A percentile compares a stretch with the other conserved stretches of the same genome.
Evolutionary conservation across 2,113 vertebrate genomes (phyloP).

Genomic region (Ia io): DNA sequence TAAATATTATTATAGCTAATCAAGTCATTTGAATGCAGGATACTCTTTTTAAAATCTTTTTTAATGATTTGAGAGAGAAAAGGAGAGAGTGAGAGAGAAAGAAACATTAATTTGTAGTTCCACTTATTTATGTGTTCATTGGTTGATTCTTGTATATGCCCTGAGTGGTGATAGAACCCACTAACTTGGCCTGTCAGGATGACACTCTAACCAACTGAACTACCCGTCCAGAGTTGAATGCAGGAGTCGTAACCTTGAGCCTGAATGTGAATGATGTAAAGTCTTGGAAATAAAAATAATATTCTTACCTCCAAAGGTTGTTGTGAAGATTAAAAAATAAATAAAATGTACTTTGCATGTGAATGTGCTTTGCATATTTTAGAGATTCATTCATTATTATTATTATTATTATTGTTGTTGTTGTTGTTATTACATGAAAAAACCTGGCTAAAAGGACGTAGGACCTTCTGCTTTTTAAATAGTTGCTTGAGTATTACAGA

Average conservation of each 20-base stretch:
- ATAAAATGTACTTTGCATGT: background rate
- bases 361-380: background rate
- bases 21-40: background rate
- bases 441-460: background rate
- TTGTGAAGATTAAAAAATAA: background rate
- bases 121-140: background rate
- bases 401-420: background rate
- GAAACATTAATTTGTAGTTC: background rate
- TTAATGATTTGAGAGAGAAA: background rate
- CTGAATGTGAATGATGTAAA: background rate
- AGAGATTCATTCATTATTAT: background rate
- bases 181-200: background rate
- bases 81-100: background rate
- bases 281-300: background rate
- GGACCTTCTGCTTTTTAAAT: background rate
- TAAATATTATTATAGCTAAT: background rate
- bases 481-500: background rate
- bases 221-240: background rate
- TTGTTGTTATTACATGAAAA: background rate
- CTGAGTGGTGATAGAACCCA: background rate
- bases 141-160: background rate
- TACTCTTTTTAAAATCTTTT: background rate
- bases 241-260: background rate
- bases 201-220: background rate
- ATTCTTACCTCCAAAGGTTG: background rate